Conservation (phyloP, 2,888 invertebrate species). For the Halictus ligatus region DNA sequence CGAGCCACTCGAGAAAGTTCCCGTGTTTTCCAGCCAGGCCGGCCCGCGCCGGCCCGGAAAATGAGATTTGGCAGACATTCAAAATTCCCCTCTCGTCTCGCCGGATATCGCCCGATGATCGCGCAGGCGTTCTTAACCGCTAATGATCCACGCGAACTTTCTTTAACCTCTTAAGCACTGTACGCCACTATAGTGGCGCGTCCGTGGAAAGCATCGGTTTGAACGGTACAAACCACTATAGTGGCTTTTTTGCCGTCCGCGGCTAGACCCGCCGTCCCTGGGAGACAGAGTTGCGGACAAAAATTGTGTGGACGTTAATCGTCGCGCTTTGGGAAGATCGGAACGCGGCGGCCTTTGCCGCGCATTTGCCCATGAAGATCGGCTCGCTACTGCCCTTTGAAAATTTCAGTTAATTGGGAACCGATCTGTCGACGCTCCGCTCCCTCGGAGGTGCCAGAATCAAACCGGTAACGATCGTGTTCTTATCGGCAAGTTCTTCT, state of each 20-base stretch:
- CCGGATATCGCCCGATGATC: conserved; percentile 29
- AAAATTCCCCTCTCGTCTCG: conserved; percentile 14
- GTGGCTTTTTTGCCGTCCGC: too few species aligned
- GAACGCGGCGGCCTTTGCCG: background rate
- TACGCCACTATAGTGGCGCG: too few species aligned
- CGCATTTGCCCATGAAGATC: conserved; percentile 27
- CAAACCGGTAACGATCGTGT: conserved; percentile 39
- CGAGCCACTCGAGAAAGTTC: conserved; percentile 31
- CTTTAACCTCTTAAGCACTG: too few species aligned
- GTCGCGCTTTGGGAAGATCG: too few species aligned
- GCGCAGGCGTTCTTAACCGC: conserved; percentile 36
- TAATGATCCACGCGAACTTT: conserved; percentile 34
- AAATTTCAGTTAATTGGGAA: conserved; percentile 36
- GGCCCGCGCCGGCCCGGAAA: background rate
- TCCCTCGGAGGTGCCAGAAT: conserved; percentile 22
- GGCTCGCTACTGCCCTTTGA: conserved; percentile 15
- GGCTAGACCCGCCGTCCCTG: too few species aligned
- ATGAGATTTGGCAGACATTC: conserved; percentile 50
- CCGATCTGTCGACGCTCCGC: background rate
- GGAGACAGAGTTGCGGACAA: too few species aligned
- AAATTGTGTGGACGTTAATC: too few species aligned
- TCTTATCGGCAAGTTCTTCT: conserved; percentile 19
- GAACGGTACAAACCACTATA: too few species aligned
- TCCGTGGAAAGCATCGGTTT: too few species aligned
- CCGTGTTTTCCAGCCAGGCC: conserved; percentile 18